Evolutionary conservation across 2,797 vertebrate species (phyloP), one percentile per base, ranked within the genome.

Genomic region (Geotria australis): DNA sequence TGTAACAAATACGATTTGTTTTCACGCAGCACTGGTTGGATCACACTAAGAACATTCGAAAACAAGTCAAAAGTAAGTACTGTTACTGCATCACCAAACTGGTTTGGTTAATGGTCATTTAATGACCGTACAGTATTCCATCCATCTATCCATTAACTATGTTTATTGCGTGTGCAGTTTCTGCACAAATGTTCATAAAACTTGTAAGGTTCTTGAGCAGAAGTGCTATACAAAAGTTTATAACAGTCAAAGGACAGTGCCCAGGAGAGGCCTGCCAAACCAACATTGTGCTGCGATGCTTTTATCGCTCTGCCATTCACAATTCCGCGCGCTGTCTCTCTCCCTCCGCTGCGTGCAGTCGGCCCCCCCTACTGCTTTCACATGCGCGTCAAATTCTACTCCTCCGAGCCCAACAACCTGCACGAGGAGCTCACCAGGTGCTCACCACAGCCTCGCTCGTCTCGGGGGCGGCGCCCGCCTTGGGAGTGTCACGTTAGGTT

Each of bases 41-140:
- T 62, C 75, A 81, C 55, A 88, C 89, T 53, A 98, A 98, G 73
- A 94, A 86, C 69, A 96, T 98, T 63, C 95, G 86, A 76, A 98
- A 98, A 57, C 89, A 98, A 80, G 89, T 98, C 14, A 89, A 93
- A 82, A 98, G 89, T 98, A 79, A 85, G 89, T 83, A 49, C 13
- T 46, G 8, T 48, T 47, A 15, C 6, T 9, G 2, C 12, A 11
- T 45, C 13, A 38, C 24, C 24, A 38, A 38, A 24, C 24, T 38
- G 24, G 10, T 11, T 57, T 57, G 24, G 10, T 45, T 13, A n/a
- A 10, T 57, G 10, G 14, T 10, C 11, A n/a, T 46, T 57, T 5
- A n/a, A n/a, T n/a, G 12, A 47, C 11, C 10, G 14, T 10, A 3
- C 15, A 57, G 10, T 38, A 58, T 10, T 3, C n/a, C 24, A 38